phyloP scores from a whole-genome alignment of 2,113 vertebrate genomes.

The Kryptolebias marmoratus region DNA sequence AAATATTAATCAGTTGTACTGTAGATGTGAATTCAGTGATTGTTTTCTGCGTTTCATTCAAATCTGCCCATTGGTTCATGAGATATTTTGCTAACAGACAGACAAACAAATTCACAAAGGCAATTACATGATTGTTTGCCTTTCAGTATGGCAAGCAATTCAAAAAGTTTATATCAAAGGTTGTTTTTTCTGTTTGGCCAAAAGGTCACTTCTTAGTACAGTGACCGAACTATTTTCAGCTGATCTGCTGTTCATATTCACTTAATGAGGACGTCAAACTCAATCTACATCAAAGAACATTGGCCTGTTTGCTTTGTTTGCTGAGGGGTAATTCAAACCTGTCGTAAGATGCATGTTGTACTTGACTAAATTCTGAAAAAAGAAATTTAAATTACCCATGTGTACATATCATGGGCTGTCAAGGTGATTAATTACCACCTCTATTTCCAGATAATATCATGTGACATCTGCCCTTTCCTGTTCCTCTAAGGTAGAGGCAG shows the following conservation, averaged over 20 bases:
- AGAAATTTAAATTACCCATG: conserved; percentile 63
- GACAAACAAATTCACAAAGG: no score
- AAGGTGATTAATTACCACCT: conserved; percentile 76
- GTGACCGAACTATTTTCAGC: conserved; percentile 22
- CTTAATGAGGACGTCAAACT: conserved; percentile 66
- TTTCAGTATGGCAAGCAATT: no score
- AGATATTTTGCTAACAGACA: no score
- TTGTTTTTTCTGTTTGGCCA: no score
- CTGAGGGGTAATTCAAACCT: conserved; percentile 62
- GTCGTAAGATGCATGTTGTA: conserved; percentile 35
- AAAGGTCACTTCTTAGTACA: not conserved
- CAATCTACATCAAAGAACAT: conserved; percentile 49
- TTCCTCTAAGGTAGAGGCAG: conserved; percentile 57
- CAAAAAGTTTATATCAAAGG: no score
- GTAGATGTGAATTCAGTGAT: no score
- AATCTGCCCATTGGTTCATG: no score
- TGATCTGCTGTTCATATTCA: conserved; percentile 51
- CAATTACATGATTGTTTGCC: no score
- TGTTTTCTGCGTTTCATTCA: no score
- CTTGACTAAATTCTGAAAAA: conserved; percentile 46
- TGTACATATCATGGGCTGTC: conserved; percentile 70
- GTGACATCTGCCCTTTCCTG: conserved; percentile 69
- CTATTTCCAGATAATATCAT: conserved; percentile 72
- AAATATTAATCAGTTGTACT: no score
- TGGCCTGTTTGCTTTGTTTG: conserved; percentile 44